Base-by-base conservation (phyloP, 2,797 vertebrate genomes). In the Gambelia wislizenii region DNA sequence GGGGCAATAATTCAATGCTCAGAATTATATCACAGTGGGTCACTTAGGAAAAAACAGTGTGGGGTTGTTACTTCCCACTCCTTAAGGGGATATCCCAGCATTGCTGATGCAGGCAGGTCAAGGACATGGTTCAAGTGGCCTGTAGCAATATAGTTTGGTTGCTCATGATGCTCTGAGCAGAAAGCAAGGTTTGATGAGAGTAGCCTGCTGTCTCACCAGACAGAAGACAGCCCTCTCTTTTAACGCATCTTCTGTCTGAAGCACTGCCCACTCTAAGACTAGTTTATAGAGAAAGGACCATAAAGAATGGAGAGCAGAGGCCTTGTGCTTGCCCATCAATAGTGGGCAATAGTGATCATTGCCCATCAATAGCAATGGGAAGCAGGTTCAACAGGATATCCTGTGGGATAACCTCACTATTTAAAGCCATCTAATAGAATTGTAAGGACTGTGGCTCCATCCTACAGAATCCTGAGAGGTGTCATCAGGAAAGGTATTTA, bases 71-170 rank as follows among this genome's bases (percentile, higher is more conserved):
- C 18, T 69, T 39, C 75, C 61, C 75, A 52, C 44, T 33, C 56
- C 20, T 81, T 67, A 16, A 86, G 44, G 77, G 88, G 70, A 89
- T 85, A 86, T 49, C 25, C 87, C 69, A 47, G 61, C 54, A 64
- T 61, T 85, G 25, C 47, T 74, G 83, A 69, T 2, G 44, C 1
- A 79, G 18, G 14, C 8, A 39, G 67, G 64, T 85, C 54, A 79
- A 69, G 52, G 69, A 16, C 64, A n/a, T 76, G 6, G 49, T 70
- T 61, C 67, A 72, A 39, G 22, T 36, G 56, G 44, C 12, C 42
- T 47, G 9, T 14, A 47, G 36, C 22, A 47, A 47, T 44, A 42
- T 9, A 44, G 25, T 47, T 47, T 27, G 74, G 33, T 47, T 76
- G 36, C 18, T 75, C 6, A 10, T 42, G 2, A 33, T 16, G 39